A percentile compares a stretch with the other conserved stretches of the same genome.
These are phyloP conservation scores for Malthinus seriepunctatus DNA, from an alignment of 2,888 invertebrate species.

Conservation along the genomic window DNA sequence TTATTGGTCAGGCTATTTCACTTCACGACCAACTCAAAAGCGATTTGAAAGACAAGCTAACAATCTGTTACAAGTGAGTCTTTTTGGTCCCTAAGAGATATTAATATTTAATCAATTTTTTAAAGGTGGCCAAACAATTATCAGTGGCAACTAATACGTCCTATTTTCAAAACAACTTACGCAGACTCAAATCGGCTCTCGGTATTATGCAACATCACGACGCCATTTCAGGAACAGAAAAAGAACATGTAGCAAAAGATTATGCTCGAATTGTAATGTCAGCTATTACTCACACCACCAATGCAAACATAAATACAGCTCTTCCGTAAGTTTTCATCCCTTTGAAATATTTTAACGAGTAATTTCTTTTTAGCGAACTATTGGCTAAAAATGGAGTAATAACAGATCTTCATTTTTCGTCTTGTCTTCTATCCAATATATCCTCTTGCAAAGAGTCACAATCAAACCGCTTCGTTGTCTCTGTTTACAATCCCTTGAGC, in stretches of 20 bases:
- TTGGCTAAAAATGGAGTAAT: constrained; percentile 4
- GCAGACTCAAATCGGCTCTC: constrained; percentile 68
- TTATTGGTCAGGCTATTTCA: constrained; percentile 76
- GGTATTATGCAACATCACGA: constrained; percentile 92
- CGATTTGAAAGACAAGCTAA: constrained; percentile 58
- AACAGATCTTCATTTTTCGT: constrained; percentile 42
- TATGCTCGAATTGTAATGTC: constrained; percentile 74
- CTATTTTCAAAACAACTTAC: constrained; percentile 49
- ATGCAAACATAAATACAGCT: constrained; percentile 1
- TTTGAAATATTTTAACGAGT: not conserved
- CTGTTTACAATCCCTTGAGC: constrained; percentile 68
- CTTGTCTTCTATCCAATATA: constrained; percentile 65
- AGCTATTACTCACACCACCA: constrained; percentile 66
- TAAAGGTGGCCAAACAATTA: constrained; percentile 71
- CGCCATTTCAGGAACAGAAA: constrained; percentile 82
- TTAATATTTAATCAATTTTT: constrained; percentile 5
- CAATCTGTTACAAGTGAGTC: constrained; percentile 58
- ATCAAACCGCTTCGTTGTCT: constrained; percentile 57
- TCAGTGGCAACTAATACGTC: constrained; percentile 57
- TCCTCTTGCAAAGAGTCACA: constrained; percentile 63
- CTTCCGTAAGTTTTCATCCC: constrained; percentile 16
- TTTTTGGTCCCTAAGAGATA: too few relatives aligned
- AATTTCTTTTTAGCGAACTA: constrained; percentile 5
- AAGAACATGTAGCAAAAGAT: constrained; percentile 83
- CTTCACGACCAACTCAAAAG: constrained; percentile 63